phyloP scores from a whole-genome alignment of 2,888 invertebrate species.

The Pogonocherus hispidulus region DNA sequence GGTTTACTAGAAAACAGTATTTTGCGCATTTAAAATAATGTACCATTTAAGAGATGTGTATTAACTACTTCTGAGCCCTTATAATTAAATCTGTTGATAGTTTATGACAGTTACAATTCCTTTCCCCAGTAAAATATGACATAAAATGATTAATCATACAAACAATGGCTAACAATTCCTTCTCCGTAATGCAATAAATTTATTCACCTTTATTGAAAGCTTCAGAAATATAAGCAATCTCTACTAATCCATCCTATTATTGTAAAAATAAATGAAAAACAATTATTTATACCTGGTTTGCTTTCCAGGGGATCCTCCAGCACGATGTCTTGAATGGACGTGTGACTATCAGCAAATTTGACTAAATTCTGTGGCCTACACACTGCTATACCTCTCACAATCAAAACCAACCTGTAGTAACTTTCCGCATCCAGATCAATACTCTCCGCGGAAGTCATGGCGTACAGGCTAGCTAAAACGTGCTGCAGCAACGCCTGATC shows the following conservation, averaged over 20 bases:
- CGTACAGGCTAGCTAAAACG: constrained; percentile 77
- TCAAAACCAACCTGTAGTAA: constrained; percentile 87
- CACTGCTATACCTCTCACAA: constrained; percentile 88
- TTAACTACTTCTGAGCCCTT: too few relatives aligned
- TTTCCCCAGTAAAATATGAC: background rate
- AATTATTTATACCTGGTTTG: constrained; percentile 30
- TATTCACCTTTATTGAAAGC: too few relatives aligned
- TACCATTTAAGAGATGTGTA: too few relatives aligned
- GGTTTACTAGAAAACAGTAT: constrained; percentile 31
- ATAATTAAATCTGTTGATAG: too few relatives aligned
- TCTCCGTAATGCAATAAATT: too few relatives aligned
- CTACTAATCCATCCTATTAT: too few relatives aligned
- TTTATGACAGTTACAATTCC: too few relatives aligned
- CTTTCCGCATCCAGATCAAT: constrained; percentile 89
- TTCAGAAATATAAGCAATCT: too few relatives aligned
- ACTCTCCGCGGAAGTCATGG: constrained; percentile 68
- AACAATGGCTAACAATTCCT: too few relatives aligned
- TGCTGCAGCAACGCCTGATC: constrained; percentile 89
- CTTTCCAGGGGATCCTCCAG: constrained; percentile 66
- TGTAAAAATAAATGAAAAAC: too few relatives aligned
- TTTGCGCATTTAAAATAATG: too few relatives aligned
- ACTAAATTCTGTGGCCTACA: constrained; percentile 86
- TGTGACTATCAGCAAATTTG: constrained; percentile 76
- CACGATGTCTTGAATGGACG: constrained; percentile 68
- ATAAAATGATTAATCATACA: background rate